phyloP scores from a whole-genome alignment of 2,797 vertebrate species.

The Sebastes melanostomus region DNA sequence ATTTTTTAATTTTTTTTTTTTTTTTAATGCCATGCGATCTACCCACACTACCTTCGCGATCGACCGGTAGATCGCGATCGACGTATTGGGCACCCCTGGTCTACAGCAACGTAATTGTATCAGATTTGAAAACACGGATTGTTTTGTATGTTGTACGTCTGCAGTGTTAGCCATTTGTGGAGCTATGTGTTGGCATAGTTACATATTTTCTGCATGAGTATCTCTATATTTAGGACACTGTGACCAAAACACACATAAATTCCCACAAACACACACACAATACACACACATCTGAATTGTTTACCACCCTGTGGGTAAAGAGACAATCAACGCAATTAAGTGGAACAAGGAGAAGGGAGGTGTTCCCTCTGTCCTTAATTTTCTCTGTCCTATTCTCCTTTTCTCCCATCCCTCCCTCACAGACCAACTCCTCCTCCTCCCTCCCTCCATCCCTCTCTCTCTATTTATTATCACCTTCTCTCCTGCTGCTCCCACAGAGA shows the following conservation, averaged over 20 bases:
- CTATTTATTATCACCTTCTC: conserved; percentile 39
- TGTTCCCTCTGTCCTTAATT: conserved; percentile 5
- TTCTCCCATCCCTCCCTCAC: background rate
- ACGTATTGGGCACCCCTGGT: no score
- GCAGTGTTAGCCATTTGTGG: background rate
- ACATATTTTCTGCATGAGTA: background rate
- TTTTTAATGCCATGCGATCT: no score
- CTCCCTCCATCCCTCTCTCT: background rate
- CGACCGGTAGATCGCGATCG: no score
- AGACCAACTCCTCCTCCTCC: background rate
- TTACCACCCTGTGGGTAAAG: background rate
- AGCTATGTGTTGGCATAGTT: background rate
- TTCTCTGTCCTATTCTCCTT: background rate
- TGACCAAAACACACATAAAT: background rate
- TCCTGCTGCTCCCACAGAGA: conserved; percentile 38
- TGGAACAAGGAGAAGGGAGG: background rate
- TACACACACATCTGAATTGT: background rate
- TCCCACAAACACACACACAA: background rate
- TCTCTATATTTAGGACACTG: background rate
- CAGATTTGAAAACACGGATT: background rate
- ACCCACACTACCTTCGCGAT: no score
- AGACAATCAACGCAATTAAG: background rate
- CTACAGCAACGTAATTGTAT: background rate
- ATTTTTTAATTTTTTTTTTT: no score
- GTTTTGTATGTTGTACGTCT: background rate